Percentiles rank a stretch among this genome's conserved stretches.
Evolutionary conservation across 2,797 vertebrate species (phyloP).

Genomic region (Parambassis ranga): DNA sequence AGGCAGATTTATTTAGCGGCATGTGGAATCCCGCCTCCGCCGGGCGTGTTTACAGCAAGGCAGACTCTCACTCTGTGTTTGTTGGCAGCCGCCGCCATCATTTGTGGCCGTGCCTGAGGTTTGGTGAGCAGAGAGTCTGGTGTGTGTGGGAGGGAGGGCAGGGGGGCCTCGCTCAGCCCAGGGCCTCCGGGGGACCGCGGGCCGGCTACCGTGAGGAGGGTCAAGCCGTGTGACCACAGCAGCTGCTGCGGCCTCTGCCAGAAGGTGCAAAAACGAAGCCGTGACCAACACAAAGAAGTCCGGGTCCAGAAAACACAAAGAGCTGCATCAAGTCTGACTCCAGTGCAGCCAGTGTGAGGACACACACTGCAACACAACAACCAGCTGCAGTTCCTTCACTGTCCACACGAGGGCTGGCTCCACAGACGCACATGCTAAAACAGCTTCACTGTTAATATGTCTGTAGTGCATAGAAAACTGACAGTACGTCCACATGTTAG

Average conservation of each 20-base stretch:
- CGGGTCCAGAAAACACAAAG: neutral
- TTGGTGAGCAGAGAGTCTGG: slow-evolving; percentile 48
- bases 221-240: slow-evolving; percentile 13
- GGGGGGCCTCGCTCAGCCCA: slow-evolving; percentile 27
- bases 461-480: too few species aligned
- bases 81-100: slow-evolving; percentile 64
- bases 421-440: too few species aligned
- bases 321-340: too few species aligned
- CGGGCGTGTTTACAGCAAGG: slow-evolving; percentile 60
- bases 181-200: slow-evolving; percentile 31
- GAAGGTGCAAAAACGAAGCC: neutral
- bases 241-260: neutral
- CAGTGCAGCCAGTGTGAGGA: too few species aligned
- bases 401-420: too few species aligned
- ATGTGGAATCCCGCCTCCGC: slow-evolving; percentile 71
- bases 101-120: slow-evolving; percentile 77
- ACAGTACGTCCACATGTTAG: too few species aligned
- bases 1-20: slow-evolving; percentile 48
- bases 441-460: too few species aligned
- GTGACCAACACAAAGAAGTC: neutral
- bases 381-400: too few species aligned
- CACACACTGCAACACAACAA: too few species aligned
- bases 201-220: slow-evolving; percentile 28
- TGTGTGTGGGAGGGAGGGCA: slow-evolving; percentile 44
- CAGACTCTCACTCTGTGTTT: slow-evolving; percentile 62